Percentiles rank a stretch among this genome's conserved stretches.
These are phyloP conservation scores for Propithecus perrieri DNA, from an alignment of 2,797 vertebrate genomes.

Conservation along the genomic window DNA sequence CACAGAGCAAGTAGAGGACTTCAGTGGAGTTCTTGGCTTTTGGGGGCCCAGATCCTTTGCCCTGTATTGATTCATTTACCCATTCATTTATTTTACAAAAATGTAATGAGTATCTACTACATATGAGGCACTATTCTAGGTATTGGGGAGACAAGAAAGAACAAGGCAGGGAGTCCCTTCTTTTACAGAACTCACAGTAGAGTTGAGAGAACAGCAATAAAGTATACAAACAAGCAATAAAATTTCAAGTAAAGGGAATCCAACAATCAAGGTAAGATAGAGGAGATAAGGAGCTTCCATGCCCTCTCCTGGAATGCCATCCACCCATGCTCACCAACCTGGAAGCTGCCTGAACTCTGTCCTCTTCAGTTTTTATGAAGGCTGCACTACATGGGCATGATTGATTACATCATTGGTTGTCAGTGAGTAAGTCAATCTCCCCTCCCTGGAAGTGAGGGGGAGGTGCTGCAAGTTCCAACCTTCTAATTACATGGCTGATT, in stretches of 20 bases:
- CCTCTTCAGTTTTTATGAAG: background rate
- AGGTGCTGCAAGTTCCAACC: background rate
- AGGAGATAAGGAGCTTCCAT: background rate
- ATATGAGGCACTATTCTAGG: background rate
- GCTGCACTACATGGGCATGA: background rate
- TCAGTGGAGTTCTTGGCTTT: background rate
- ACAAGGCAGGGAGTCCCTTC: background rate
- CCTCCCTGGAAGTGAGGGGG: background rate
- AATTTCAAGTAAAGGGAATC: background rate
- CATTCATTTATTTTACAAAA: background rate
- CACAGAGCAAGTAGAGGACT: background rate
- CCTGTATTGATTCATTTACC: background rate
- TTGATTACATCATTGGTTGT: background rate
- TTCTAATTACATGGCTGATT: background rate
- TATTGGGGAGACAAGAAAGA: background rate
- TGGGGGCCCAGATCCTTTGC: background rate
- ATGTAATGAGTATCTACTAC: background rate
- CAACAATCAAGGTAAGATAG: background rate
- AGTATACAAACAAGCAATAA: background rate
- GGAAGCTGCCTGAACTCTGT: background rate
- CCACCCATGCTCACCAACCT: background rate
- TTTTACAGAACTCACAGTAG: background rate
- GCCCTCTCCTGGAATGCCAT: background rate
- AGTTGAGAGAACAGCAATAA: background rate
- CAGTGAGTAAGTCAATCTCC: background rate